phyloP scores from a whole-genome alignment of 2,113 vertebrate genomes.

The Rhabdomys dilectus region DNA sequence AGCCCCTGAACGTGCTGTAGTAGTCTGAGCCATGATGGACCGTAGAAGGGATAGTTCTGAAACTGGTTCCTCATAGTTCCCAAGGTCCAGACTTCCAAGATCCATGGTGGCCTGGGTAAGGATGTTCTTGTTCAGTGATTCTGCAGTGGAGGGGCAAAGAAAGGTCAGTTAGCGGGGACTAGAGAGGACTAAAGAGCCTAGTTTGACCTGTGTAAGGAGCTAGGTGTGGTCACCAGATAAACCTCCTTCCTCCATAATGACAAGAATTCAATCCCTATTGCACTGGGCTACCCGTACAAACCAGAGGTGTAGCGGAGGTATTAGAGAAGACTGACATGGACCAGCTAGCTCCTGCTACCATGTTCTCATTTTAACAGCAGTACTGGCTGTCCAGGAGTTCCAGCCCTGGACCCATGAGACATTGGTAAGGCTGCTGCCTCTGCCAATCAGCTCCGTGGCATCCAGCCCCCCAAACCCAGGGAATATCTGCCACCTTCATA shows the following conservation, averaged over 20 bases:
- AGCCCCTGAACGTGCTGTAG: too few species aligned
- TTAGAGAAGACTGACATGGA: too few species aligned
- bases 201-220: background rate
- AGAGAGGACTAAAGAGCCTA: background rate
- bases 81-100: background rate
- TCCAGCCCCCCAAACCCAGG: too few species aligned
- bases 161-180: background rate
- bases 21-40: background rate
- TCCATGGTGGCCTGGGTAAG: background rate
- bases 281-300: background rate
- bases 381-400: too few species aligned
- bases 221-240: too few species aligned
- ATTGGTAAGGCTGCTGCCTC: too few species aligned
- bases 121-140: background rate
- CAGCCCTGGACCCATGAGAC: too few species aligned
- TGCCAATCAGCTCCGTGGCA: too few species aligned
- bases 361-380: too few species aligned
- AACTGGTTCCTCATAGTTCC: background rate
- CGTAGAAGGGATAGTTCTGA: background rate
- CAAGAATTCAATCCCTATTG: too few species aligned
- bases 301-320: background rate
- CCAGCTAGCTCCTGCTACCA: too few species aligned
- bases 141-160: background rate
- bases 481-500: too few species aligned
- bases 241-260: fast-evolving